Base-by-base conservation (phyloP, 2,797 vertebrate genomes). In the Sebastes matsubarae region DNA sequence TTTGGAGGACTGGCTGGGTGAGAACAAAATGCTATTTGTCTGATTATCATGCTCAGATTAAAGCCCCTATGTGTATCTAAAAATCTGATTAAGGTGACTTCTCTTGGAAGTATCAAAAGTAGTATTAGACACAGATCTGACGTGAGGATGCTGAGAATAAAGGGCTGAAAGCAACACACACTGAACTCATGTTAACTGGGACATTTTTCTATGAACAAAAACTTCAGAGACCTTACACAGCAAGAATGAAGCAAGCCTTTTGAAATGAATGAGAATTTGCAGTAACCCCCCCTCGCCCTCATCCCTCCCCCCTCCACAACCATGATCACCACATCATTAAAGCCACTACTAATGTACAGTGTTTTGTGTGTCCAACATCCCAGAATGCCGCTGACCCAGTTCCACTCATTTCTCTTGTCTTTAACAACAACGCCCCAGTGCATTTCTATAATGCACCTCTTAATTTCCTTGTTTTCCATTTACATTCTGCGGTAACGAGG, bases 1-100 rank as follows among this genome's bases (percentile, higher is more conserved):
- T 97, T 97, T 13, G 97, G 96, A 76, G 97, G 97, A 50, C 89
- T 98, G 78, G 96, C 95, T 14, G 97, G 97, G 97, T 97, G 87
- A 96, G 97, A 54, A 38, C 7, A 38, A 58, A 55, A 38, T 18
- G 9, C 14, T 46, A 0, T 57, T 68, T 25, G n/a, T 34, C 10
- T 69, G 4, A 32, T 11, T 22, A 30, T 54, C 38, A 24, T 8
- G 8, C 1, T 42, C 8, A 24, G 25, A 55, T 68, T 54, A 60
- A 77, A 58, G 14, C 6, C 2, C 2, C 9, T 18, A 9, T 22
- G 13, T 54, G 54, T 46, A 12, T 29, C 8, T 46, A 22, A 3
- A 61, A 24, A 57, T 57, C 6, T 1, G 13, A 63, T 34, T 36
- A 30, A 55, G 14, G 3, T 27, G 8, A n/a, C 20, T 50, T 20